A percentile compares a stretch with the other conserved stretches of the same genome.
Evolutionary conservation across 2,797 vertebrate genomes (phyloP).

Genomic region (Lacerta viridis): DNA sequence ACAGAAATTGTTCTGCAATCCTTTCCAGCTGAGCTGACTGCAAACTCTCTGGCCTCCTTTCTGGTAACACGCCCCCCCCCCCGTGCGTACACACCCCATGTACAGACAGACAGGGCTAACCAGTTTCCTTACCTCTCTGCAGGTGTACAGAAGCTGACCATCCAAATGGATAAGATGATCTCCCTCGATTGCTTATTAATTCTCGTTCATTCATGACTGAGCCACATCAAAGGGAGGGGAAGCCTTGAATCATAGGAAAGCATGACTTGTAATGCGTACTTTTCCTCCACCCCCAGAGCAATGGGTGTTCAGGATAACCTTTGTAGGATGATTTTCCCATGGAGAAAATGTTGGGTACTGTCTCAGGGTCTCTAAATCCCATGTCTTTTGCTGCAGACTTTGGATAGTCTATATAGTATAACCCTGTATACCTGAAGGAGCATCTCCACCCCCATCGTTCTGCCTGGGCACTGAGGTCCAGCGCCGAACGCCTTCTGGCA

Average conservation of each 20-base stretch:
- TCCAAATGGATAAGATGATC: background rate
- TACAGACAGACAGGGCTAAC: background rate
- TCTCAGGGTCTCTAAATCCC: background rate
- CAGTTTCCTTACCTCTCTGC: background rate
- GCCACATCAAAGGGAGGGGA: conserved; percentile 7
- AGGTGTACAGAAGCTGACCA: background rate
- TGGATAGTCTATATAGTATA: too few species aligned
- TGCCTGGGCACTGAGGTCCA: too few species aligned
- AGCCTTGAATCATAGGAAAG: background rate
- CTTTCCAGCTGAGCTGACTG: background rate
- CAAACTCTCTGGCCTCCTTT: too few species aligned
- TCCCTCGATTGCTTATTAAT: background rate
- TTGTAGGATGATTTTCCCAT: background rate
- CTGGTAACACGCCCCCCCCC: too few species aligned
- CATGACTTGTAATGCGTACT: background rate
- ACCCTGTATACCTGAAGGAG: too few species aligned
- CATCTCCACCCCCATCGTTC: too few species aligned
- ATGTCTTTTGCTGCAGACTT: background rate
- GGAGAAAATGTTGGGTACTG: background rate
- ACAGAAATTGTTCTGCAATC: background rate
- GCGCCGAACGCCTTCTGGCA: too few species aligned
- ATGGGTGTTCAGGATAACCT: background rate
- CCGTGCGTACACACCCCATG: background rate
- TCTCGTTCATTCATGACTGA: background rate
- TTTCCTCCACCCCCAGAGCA: background rate